Evolutionary conservation across 2,888 invertebrate genomes (phyloP).

Genomic region (Pseudoips prasinana): DNA sequence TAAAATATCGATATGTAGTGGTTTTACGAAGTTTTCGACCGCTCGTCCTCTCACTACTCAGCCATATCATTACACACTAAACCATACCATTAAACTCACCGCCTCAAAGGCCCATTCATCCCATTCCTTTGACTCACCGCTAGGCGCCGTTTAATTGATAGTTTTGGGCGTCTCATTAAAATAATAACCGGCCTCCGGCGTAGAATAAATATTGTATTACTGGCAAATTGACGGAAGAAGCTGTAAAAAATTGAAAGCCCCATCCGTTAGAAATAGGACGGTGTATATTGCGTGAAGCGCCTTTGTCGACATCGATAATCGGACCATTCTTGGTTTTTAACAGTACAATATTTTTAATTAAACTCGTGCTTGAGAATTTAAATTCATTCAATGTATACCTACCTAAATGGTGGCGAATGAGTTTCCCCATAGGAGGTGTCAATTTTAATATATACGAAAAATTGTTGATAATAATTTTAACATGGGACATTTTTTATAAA

Average conservation of each 20-base stretch:
- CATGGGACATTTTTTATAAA: no score
- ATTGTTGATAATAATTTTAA: no score
- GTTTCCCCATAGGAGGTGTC: no score
- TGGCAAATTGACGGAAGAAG: conserved; percentile 69
- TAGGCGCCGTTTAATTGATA: conserved; percentile 76
- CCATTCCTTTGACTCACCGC: conserved; percentile 41
- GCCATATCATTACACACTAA: conserved; percentile 32
- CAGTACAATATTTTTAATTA: no score
- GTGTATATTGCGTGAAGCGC: conserved; percentile 4
- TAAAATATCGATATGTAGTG: no score
- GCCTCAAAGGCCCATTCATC: conserved; percentile 45
- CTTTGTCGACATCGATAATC: no score
- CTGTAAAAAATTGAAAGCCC: conserved; percentile 43
- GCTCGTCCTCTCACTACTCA: conserved; percentile 2
- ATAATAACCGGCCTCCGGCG: conserved; percentile 57
- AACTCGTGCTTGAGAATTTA: no score
- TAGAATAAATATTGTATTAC: conserved; percentile 74
- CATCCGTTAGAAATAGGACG: conserved; percentile 19
- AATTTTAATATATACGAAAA: no score
- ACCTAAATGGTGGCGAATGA: no score
- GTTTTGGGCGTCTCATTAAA: conserved; percentile 64
- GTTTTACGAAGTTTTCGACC: no score
- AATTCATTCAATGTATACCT: no score
- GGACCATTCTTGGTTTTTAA: no score
- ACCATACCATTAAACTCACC: conserved; percentile 26